Evolutionary conservation across 2,113 vertebrate genomes (phyloP).

Genomic region (Ptilonorhynchus violaceus): DNA sequence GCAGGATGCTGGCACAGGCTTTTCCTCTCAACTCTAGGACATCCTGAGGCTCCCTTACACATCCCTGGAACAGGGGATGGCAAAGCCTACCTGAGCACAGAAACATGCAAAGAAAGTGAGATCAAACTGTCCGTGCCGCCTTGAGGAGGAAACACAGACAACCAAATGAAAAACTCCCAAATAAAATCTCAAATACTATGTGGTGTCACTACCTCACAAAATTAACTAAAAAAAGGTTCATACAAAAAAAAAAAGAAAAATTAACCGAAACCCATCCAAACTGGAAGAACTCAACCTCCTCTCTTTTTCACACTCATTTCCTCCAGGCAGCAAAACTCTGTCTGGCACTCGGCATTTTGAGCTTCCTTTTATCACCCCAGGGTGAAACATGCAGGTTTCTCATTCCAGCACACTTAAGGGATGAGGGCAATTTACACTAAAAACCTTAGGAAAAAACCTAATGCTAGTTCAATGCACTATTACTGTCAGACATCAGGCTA

Average conservation of each 20-base stretch:
- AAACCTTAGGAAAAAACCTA: not conserved
- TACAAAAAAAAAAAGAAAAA: not conserved
- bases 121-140: not conserved
- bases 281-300: not conserved
- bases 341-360: not conserved
- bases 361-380: not conserved
- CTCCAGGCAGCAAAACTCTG: not conserved
- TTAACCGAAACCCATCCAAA: not conserved
- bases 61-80: not conserved
- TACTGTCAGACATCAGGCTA: not conserved
- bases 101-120: not conserved
- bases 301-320: not conserved
- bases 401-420: not conserved
- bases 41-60: not conserved
- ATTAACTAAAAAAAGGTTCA: not conserved
- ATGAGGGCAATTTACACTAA: not conserved
- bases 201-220: not conserved
- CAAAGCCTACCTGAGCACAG: not conserved
- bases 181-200: not conserved
- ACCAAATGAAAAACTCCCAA: not conserved
- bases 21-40: not conserved
- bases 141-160: not conserved
- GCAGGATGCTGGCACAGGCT: not conserved
- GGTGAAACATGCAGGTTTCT: not conserved
- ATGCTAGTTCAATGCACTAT: not conserved